Evolutionary conservation across 1,140 invertebrate species (phyloP), one percentile per base, ranked within the genome.

Genomic region (Apis dorsata): DNA sequence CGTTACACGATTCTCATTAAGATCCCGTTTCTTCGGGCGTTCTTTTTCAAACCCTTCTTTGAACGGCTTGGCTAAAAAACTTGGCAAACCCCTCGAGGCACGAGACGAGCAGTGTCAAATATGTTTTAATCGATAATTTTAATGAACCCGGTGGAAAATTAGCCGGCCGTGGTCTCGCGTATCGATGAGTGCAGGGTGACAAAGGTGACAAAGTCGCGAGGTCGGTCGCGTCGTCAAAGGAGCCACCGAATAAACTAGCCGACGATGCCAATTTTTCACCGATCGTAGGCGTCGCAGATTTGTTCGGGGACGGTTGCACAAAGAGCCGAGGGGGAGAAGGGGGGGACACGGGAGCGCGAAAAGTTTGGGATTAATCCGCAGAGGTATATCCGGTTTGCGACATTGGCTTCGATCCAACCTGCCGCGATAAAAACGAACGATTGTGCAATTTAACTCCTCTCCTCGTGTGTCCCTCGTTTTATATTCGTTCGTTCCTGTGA

Each of bases 381-480:
- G n/a, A 28, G n/a, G 66, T 34, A 60, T 60, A 79, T 80, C 69
- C 78, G 68, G 57, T 72, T 60, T 24, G 68, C 78, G 78, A 81
- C 53, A 66, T 75, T 82, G 80, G 80, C 80, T 70, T 60, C 65
- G 72, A 82, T 82, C 74, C 80, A 77, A 17, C 60, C n/a, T 65
- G 24, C 34, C 2, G 77, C 44, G 28, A 71, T 79, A 79, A 70
- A 71, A 79, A 71, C 68, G 68, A 49, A 62, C 78, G 55, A 71
- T 71, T 51, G 68, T 59, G 76, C 76, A 78, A 53, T 17, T 24
- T 51, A 15, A 21, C 62, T 19, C 15, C 63, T 15, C 7, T 17
- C 1, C 28, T 24, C 28, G 62, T 28, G n/a, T 60, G 8, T 65
- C 69, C 7, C 53, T n/a, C 24, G 19, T 21, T 82, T 55, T 70